A percentile compares a stretch with the other conserved stretches of the same genome.
Evolutionary conservation across 2,797 vertebrate genomes (phyloP).

Genomic region (Anguilla obscura): DNA sequence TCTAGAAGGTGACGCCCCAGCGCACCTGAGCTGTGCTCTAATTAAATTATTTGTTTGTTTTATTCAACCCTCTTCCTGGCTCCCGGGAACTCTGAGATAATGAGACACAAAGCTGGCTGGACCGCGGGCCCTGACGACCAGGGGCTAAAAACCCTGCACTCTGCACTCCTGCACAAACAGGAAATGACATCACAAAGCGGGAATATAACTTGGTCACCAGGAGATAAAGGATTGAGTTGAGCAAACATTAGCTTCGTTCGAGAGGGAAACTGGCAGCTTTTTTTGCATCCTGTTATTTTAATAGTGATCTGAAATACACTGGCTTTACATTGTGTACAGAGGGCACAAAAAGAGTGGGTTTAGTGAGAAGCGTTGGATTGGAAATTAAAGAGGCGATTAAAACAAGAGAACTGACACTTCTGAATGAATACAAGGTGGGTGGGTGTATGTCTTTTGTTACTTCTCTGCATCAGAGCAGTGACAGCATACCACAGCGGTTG

Average conservation of each 20-base stretch:
- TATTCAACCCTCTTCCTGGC: constrained; percentile 21
- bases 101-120: not conserved
- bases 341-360: not conserved
- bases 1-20: not conserved
- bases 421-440: not conserved
- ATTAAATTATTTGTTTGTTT: constrained; percentile 20
- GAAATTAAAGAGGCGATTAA: constrained; percentile 1
- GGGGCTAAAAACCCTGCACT: not conserved
- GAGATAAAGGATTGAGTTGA: not conserved
- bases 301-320: not conserved
- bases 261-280: not conserved
- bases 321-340: not conserved
- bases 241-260: constrained; percentile 9
- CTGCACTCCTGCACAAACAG: constrained; percentile 3
- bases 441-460: not conserved
- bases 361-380: not conserved
- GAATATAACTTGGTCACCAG: not conserved
- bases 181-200: constrained; percentile 10
- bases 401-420: not conserved
- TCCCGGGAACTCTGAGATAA: constrained; percentile 6
- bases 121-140: not conserved
- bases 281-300: constrained; percentile 1
- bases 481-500: not conserved
- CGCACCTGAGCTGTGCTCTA: constrained; percentile 1
- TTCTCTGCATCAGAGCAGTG: not conserved